Evolutionary conservation across 2,888 invertebrate species (phyloP).

Genomic region (Drosophila hamatofila): DNA sequence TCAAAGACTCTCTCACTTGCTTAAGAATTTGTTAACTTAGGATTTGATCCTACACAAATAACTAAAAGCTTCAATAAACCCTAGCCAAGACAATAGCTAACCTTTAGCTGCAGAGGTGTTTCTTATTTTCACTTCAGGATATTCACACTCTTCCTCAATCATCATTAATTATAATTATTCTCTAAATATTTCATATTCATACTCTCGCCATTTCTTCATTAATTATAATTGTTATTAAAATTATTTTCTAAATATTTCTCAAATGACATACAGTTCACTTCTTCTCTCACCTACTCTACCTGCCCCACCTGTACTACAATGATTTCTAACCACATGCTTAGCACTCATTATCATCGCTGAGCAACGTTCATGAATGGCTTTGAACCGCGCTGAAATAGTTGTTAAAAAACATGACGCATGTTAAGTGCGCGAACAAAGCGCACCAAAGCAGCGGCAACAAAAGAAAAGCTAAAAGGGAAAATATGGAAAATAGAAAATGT

Average conservation of each 20-base stretch:
- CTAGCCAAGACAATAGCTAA: too few relatives aligned
- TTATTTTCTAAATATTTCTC: background rate
- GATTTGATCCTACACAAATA: too few relatives aligned
- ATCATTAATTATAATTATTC: background rate
- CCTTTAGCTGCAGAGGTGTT: accelerated
- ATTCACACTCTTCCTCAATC: background rate
- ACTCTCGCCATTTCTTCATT: too few relatives aligned
- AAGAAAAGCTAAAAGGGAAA: constrained; percentile 13
- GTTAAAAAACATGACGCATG: constrained; percentile 47
- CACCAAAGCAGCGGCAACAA: constrained; percentile 23
- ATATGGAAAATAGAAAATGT: constrained; percentile 43
- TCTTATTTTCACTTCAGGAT: background rate
- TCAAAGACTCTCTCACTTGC: too few relatives aligned
- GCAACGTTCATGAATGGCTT: constrained; percentile 44
- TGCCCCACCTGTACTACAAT: background rate
- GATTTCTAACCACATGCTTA: constrained; percentile 9
- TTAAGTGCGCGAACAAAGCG: constrained; percentile 38
- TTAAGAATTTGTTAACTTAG: too few relatives aligned
- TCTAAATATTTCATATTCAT: background rate
- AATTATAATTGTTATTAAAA: background rate
- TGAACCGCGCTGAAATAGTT: constrained; percentile 44
- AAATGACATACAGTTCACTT: background rate
- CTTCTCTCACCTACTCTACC: background rate
- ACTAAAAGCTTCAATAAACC: background rate
- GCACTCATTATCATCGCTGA: constrained; percentile 35